Percentiles rank a stretch among this genome's conserved stretches.
These are phyloP conservation scores for Sthenelais limicola DNA, from an alignment of 2,888 invertebrate genomes.

Conservation along the genomic window DNA sequence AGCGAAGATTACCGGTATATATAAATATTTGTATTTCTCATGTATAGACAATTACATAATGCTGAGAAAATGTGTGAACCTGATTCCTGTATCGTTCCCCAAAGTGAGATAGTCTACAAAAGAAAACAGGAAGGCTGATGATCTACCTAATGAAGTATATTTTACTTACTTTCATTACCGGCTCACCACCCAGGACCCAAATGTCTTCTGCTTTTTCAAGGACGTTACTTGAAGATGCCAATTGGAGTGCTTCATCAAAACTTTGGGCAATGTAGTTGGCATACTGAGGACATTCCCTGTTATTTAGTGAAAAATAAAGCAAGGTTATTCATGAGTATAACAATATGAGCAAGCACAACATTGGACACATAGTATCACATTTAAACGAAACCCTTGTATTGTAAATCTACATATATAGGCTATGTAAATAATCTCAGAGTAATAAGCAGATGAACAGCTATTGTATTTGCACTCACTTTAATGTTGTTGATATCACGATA, in stretches of 20 bases:
- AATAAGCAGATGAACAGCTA: not conserved
- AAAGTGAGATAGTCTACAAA: no score
- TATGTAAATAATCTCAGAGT: not conserved
- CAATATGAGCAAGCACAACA: not conserved
- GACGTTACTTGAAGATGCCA: conserved; percentile 1
- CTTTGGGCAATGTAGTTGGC: not conserved
- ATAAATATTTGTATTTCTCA: no score
- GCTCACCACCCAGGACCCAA: conserved; percentile 1
- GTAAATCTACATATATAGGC: not conserved
- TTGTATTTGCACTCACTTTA: not conserved
- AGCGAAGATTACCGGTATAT: no score
- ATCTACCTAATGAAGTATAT: not conserved
- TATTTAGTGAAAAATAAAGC: no score
- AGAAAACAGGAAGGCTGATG: no score
- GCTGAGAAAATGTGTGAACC: not conserved
- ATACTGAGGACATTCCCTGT: not conserved
- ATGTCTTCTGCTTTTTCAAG: not conserved
- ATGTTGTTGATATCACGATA: conserved; percentile 9
- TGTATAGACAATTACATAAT: no score
- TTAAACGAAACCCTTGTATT: not conserved
- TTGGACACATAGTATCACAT: not conserved
- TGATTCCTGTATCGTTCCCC: no score
- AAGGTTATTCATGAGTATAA: no score
- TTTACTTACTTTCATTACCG: not conserved
- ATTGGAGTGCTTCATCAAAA: not conserved